These are phyloP conservation scores for Drosophila aldrichi DNA, from an alignment of 2,888 invertebrate species.

Conservation along the genomic window DNA sequence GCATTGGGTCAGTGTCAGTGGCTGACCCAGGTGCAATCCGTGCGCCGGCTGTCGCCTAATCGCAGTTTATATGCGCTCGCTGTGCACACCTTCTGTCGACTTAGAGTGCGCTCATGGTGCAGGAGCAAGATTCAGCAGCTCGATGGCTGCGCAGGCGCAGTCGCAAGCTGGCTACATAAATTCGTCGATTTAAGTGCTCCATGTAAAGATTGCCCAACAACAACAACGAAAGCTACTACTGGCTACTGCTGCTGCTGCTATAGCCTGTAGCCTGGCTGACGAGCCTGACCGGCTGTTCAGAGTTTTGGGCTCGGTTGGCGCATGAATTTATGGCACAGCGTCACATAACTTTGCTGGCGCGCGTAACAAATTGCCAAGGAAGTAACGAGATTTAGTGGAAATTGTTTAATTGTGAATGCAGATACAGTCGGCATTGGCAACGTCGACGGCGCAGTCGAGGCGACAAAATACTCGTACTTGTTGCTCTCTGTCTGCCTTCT, in stretches of 20 bases:
- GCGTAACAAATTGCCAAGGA: slow-evolving; percentile 85
- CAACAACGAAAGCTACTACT: slow-evolving; percentile 26
- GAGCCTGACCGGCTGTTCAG: slow-evolving; percentile 34
- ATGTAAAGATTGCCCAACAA: slow-evolving; percentile 70
- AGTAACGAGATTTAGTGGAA: slow-evolving; percentile 84
- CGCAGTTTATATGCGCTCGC: slow-evolving; percentile 83
- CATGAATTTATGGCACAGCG: slow-evolving; percentile 83
- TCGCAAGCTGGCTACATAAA: slow-evolving; percentile 73
- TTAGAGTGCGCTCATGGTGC: slow-evolving; percentile 43
- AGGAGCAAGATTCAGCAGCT: slow-evolving; percentile 32
- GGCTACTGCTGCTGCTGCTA: slow-evolving; percentile 16
- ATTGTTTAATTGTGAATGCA: slow-evolving; percentile 84
- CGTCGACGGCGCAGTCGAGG: slow-evolving; percentile 22
- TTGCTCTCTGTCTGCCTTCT: slow-evolving; percentile 56
- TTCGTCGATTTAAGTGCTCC: slow-evolving; percentile 80
- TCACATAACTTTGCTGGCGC: slow-evolving; percentile 84
- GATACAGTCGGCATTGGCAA: slow-evolving; percentile 67
- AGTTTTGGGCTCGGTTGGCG: slow-evolving; percentile 61
- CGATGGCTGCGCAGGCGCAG: slow-evolving; percentile 58
- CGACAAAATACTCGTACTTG: slow-evolving; percentile 75
- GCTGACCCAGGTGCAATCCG: slow-evolving; percentile 7
- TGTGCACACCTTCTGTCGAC: slow-evolving; percentile 73
- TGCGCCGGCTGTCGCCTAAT: slow-evolving; percentile 82
- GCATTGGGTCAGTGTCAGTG: slow-evolving; percentile 7
- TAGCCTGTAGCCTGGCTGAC: slow-evolving; percentile 31